Evolutionary conservation across 2,797 vertebrate genomes (phyloP), one percentile per base, ranked within the genome.

Genomic region (Bufotes viridis): DNA sequence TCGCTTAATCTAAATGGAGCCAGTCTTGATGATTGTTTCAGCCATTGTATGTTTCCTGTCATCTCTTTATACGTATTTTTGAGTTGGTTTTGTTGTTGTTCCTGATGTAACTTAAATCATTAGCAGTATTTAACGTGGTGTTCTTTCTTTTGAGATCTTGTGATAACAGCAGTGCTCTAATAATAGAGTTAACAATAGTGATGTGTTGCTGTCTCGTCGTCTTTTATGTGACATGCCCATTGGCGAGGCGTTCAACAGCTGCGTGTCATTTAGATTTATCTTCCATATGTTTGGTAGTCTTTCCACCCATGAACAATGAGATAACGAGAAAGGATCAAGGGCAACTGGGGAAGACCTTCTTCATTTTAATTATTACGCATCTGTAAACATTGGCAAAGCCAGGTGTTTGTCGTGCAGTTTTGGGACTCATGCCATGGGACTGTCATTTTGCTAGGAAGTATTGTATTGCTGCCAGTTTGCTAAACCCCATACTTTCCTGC

Each of bases 271-370:
- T 51, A 63, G 65, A 82, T 83, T 67, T 78, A 78, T 87, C 60
- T 80, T 24, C 70, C 60, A 75, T 87, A 87, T 81, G 85, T 86
- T 86, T 67, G 17, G 81, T 67, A 83, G 65, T 74, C 65, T 84
- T 84, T 84, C 69, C 82, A 78, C 79, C 58, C 60, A n/a, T 22
- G 15, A 60, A 58, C 61, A 78, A 57, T 78, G 29, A 65, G 55
- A 65, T 51, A 42, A 84, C 60, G 72, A 85, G 53, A 75, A 76
- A 61, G 86, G 86, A 78, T 87, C 75, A 74, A 78, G 81, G 87
- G 87, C 87, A 87, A 83, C 67, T 87, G 53, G 87, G 81, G 87
- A 87, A 83, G 87, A 69, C 87, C 81, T 78, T 63, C 80, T 61
- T 76, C 1, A 18, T 55, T 76, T 65, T 78, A 74, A 74, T 84